phyloP scores from a whole-genome alignment of 2,888 invertebrate species.

The Ichneumoninae sp. region DNA sequence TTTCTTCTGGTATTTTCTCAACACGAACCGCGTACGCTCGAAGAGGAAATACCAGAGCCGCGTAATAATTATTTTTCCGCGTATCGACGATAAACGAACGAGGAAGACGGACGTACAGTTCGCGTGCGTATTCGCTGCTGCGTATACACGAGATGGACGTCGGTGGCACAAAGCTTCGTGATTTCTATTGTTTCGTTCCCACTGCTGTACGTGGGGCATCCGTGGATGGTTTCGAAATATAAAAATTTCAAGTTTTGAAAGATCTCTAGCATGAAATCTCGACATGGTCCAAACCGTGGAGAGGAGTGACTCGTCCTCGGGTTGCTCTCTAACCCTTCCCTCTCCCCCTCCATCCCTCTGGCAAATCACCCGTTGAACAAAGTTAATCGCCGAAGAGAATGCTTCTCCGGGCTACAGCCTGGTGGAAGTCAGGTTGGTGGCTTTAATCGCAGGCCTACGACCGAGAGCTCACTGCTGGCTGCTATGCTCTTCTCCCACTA shows the following conservation, averaged over 20 bases:
- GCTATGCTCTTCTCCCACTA: constrained; percentile 66
- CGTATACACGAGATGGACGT: constrained; percentile 38
- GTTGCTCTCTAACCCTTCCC: constrained; percentile 18
- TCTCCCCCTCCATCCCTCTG: constrained; percentile 6
- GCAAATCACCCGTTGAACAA: constrained; percentile 34
- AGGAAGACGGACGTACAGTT: constrained; percentile 20
- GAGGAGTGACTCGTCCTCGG: constrained; percentile 32
- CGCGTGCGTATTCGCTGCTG: constrained; percentile 44
- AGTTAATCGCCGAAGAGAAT: constrained; percentile 49
- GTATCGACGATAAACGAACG: constrained; percentile 29
- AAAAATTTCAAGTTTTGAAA: not conserved
- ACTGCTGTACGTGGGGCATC: not conserved
- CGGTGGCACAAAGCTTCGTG: not conserved
- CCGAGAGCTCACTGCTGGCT: constrained; percentile 60
- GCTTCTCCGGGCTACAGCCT: constrained; percentile 13
- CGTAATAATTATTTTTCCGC: constrained; percentile 30
- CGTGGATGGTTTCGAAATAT: not conserved
- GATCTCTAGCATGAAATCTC: not conserved
- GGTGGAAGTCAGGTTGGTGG: constrained; percentile 65
- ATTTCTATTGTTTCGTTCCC: constrained; percentile 28
- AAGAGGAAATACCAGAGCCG: not conserved
- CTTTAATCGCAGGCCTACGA: constrained; percentile 72
- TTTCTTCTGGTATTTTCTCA: not conserved
- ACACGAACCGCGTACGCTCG: not conserved
- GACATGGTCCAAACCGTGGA: constrained; percentile 23